Evolutionary conservation across 2,797 vertebrate species (phyloP), one percentile per base, ranked within the genome.

Genomic region (Valencia hispanica): DNA sequence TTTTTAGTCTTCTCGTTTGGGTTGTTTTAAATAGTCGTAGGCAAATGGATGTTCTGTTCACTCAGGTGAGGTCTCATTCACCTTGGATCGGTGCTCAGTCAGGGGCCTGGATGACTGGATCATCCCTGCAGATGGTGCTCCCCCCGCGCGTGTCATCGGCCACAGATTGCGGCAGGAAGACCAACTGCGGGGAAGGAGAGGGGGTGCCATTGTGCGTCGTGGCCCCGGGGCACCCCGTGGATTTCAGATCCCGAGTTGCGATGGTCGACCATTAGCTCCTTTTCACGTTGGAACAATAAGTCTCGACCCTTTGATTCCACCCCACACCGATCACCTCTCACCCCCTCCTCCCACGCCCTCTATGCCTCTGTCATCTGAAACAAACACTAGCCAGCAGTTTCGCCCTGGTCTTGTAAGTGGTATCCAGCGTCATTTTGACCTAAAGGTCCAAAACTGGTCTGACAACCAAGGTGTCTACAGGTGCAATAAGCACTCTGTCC

Each of bases 211-310:
- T 95, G 94, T 95, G 76, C 85, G 79, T 72, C 18, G 74, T 86
- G 88, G 90, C 91, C 93, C 94, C 86, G 90, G 91, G 94, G 93
- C 95, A 86, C 95, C 95, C 95, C 79, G 94, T 84, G 86, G 95
- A 87, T 92, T 90, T 92, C 93, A 93, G 94, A 94, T 91, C 91
- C 94, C 92, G 91, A 93, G 95, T 94, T 91, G 92, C 94, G 94
- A 96, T 96, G 95, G 94, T 93, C 94, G 94, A 90, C 95, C 94
- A 96, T 96, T 95, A 95, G 94, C 93, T 94, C 87, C 94, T 92
- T 95, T 96, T 96, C 94, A 96, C 88, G 86, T 84, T 83, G 83
- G 84, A 95, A 96, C 95, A 96, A 96, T 95, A 94, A 89, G 94
- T 91, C 92, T 91, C 94, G 89, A 76, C 84, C 91, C 95, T 96